phyloP scores from a whole-genome alignment of 2,888 invertebrate genomes.

The Limulus polyphemus region DNA sequence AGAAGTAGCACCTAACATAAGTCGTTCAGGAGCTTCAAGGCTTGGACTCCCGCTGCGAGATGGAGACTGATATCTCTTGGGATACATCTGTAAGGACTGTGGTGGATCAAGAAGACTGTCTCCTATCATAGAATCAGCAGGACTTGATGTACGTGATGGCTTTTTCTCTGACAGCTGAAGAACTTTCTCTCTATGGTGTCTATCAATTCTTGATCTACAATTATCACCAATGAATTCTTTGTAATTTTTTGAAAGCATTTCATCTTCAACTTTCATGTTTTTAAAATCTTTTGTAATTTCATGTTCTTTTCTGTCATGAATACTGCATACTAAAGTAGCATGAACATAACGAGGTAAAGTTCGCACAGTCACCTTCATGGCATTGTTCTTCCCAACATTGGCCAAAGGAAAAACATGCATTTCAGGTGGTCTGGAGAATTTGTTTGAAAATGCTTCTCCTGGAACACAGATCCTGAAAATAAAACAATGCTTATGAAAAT shows the following conservation, averaged over 20 bases:
- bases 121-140: conserved; percentile 31
- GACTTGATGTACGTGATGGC: conserved; percentile 22
- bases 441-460: conserved; percentile 49
- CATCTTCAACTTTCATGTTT: not conserved
- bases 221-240: not conserved
- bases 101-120: conserved; percentile 39
- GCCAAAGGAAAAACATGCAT: conserved; percentile 61
- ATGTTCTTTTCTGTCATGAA: too few relatives aligned
- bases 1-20: conserved; percentile 28
- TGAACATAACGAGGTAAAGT: conserved; percentile 51
- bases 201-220: not conserved
- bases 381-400: conserved; percentile 49
- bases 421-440: conserved; percentile 43
- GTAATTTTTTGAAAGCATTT: not conserved
- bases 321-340: not conserved
- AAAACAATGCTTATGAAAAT: too few relatives aligned
- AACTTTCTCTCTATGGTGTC: not conserved
- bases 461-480: conserved; percentile 46
- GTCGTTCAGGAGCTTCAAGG: conserved; percentile 34
- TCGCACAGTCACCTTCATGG: conserved; percentile 47
- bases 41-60: conserved; percentile 32
- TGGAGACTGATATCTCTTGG: conserved; percentile 34
- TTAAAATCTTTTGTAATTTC: not conserved
- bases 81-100: conserved; percentile 30
- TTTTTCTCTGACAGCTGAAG: not conserved